A percentile compares a stretch with the other conserved stretches of the same genome.
Conservation (phyloP, 2,888 invertebrate genomes). For the Tridacna gigas region DNA sequence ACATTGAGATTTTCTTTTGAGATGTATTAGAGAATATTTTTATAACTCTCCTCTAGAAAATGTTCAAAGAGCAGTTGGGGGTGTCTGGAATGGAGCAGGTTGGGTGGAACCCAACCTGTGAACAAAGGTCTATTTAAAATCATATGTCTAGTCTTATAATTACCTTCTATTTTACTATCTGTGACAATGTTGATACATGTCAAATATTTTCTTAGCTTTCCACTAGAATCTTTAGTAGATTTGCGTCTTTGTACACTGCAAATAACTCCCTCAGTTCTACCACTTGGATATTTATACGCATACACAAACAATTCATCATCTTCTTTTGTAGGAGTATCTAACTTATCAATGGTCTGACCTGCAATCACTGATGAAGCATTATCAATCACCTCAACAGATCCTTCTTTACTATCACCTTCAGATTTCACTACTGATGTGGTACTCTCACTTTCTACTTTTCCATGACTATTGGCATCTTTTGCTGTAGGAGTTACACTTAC, state of each 20-base stretch:
- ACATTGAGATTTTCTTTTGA: too few species aligned
- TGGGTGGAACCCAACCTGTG: too few species aligned
- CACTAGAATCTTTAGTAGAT: conserved; percentile 47
- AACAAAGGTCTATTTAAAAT: too few species aligned
- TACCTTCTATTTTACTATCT: conserved; percentile 57
- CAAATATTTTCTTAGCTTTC: conserved; percentile 61
- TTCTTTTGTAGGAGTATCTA: background rate
- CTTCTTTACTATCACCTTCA: background rate
- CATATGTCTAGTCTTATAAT: background rate
- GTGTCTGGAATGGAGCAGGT: too few species aligned
- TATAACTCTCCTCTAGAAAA: too few species aligned
- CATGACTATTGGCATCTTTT: background rate
- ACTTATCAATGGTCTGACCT: background rate
- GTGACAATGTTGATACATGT: conserved; percentile 67
- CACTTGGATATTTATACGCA: conserved; percentile 55
- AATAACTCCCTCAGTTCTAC: conserved; percentile 59
- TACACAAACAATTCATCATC: conserved; percentile 54
- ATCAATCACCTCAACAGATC: background rate
- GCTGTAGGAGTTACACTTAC: background rate
- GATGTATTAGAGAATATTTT: too few species aligned
- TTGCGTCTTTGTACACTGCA: conserved; percentile 60
- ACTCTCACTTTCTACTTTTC: background rate
- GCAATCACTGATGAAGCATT: conserved; percentile 5
- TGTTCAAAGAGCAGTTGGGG: too few species aligned
- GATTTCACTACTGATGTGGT: background rate